A percentile compares a stretch with the other conserved stretches of the same genome.
phyloP scores from a whole-genome alignment of 2,113 vertebrate genomes.

The Trogon surrucura region DNA sequence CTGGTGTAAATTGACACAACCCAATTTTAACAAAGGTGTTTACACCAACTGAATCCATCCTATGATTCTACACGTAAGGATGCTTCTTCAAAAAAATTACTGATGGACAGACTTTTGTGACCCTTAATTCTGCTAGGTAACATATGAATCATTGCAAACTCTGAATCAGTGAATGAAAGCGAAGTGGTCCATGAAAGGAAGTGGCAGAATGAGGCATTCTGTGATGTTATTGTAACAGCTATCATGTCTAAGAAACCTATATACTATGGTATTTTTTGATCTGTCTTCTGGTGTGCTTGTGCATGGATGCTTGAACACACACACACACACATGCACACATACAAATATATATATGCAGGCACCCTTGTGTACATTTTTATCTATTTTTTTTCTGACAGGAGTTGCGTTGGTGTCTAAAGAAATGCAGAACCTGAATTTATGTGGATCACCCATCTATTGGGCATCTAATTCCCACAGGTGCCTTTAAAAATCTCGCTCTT shows the following conservation, averaged over 20 bases:
- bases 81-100: not conserved
- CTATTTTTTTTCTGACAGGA: not conserved
- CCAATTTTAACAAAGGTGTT: not conserved
- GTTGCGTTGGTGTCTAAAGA: not conserved
- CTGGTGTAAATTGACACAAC: not conserved
- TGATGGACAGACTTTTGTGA: not conserved
- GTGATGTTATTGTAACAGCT: not conserved
- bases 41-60: not conserved
- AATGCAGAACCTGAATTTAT: not conserved
- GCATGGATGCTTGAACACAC: not conserved
- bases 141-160: not conserved
- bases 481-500: constrained; percentile 1
- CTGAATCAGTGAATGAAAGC: not conserved
- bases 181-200: not conserved
- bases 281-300: not conserved
- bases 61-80: not conserved
- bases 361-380: not conserved
- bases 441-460: not conserved
- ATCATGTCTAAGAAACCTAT: not conserved
- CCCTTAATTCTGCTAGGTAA: not conserved
- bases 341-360: not conserved
- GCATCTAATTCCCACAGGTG: not conserved
- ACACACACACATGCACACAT: not conserved
- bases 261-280: not conserved
- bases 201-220: not conserved